Percentiles rank a stretch among this genome's conserved stretches.
phyloP scores from a whole-genome alignment of 2,113 vertebrate species.

The Addax nasomaculatus region DNA sequence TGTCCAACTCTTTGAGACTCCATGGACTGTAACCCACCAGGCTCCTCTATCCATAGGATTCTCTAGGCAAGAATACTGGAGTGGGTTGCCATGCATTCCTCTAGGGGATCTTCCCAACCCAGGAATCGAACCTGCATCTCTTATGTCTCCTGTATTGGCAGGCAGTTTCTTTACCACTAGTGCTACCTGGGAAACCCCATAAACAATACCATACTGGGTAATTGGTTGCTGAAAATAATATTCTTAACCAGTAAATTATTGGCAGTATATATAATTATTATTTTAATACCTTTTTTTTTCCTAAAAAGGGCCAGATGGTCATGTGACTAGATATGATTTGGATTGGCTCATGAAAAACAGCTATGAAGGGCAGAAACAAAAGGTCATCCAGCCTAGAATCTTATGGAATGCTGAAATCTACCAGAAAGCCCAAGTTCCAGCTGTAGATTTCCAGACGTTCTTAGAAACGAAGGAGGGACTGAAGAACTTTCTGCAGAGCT shows the following conservation, averaged over 20 bases:
- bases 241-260: constrained; percentile 15
- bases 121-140: neutral
- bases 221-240: neutral
- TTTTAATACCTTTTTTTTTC: constrained; percentile 17
- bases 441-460: constrained; percentile 83
- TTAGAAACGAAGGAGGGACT: constrained; percentile 88
- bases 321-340: constrained; percentile 87
- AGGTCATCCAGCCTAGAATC: constrained; percentile 82
- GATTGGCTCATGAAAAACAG: constrained; percentile 91
- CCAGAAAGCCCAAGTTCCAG: constrained; percentile 79
- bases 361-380: constrained; percentile 88
- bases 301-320: constrained; percentile 88
- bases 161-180: neutral
- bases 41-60: neutral
- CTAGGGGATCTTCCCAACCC: neutral
- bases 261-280: neutral
- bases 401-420: constrained; percentile 92
- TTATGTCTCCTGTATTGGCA: neutral
- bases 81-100: neutral
- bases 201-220: neutral
- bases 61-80: neutral
- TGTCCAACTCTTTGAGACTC: fast-evolving
- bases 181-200: neutral
- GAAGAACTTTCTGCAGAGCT: constrained; percentile 88
- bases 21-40: neutral